Evolutionary conservation across 2,797 vertebrate species (phyloP), one percentile per base, ranked within the genome.

Genomic region (Taenioides sp.): DNA sequence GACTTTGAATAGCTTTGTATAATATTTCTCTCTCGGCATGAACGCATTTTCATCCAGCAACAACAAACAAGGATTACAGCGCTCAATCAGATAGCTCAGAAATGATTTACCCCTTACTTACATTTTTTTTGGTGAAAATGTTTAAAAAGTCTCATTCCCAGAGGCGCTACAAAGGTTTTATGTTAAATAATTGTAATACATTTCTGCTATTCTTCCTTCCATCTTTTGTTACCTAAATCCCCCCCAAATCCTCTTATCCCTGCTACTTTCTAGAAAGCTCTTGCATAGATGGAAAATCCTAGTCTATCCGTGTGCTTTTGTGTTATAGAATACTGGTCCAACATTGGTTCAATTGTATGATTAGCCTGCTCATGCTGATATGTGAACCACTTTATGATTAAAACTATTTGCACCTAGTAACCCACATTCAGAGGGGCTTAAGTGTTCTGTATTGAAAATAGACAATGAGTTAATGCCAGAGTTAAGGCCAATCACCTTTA

Each of bases 161-260:
- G 73, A 22, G 12, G 50, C 68, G 74, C 79, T 69, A 73, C 69
- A 58, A 28, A 76, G 64, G 71, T 73, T 75, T 87, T 73, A 85
- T 83, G 83, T 77, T 83, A 69, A 79, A 86, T 40, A 77, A 86
- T 70, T 81, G 67, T 86, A 78, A 84, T 71, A 74, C 80, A 77
- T 63, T 70, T 67, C 81, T 84, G 81, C 63, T 71, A 63, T 83
- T 85, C 85, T 86, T 87, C 74, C 74, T 88, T 72, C 43, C 57
- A 77, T 85, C 83, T 80, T 90, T 87, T 89, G 85, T 84, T 84
- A 80, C 65, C 69, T 70, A 88, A 91, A 91, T 88, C 86, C 88
- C 61, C 79, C 81, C 17, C 63, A 87, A 92, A 90, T 89, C 86
- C 85, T 89, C 82, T 89, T 89, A 88, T 80, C 82, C 80, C 67